Percentiles rank a stretch among this genome's conserved stretches.
Conservation (phyloP, 2,797 vertebrate genomes). For the Geotrypetes seraphini region DNA sequence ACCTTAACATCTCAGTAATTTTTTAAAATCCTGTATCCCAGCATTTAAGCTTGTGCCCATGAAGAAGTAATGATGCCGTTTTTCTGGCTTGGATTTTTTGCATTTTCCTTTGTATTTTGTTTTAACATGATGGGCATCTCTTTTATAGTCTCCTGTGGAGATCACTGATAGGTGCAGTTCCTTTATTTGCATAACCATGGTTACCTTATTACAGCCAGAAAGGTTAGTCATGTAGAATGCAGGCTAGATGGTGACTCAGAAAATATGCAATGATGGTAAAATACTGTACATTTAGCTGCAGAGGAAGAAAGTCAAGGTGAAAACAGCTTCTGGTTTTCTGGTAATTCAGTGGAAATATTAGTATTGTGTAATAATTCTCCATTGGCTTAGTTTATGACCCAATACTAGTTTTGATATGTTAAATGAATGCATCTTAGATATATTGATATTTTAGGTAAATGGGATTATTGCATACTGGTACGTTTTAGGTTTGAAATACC, state of each 20-base stretch:
- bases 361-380: too few species aligned
- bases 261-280: background rate
- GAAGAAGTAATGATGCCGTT: rapidly evolving
- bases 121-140: background rate
- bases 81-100: rapidly evolving
- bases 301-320: too few species aligned
- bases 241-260: background rate
- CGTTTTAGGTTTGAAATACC: too few species aligned
- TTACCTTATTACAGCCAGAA: constrained; percentile 5
- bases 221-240: background rate
- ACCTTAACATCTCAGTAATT: background rate
- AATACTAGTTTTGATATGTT: too few species aligned
- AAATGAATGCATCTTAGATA: too few species aligned
- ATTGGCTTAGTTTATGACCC: too few species aligned
- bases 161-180: background rate
- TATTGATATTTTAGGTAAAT: too few species aligned
- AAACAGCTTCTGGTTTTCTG: too few species aligned
- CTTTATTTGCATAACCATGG: constrained; percentile 3
- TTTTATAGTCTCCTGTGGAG: background rate
- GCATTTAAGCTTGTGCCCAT: rapidly evolving
- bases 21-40: background rate
- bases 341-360: too few species aligned
- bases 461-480: too few species aligned
- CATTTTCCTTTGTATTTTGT: background rate
- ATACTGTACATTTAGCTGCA: too few species aligned